These are phyloP conservation scores for Pholis gunnellus DNA, from an alignment of 2,113 vertebrate species.

Conservation along the genomic window DNA sequence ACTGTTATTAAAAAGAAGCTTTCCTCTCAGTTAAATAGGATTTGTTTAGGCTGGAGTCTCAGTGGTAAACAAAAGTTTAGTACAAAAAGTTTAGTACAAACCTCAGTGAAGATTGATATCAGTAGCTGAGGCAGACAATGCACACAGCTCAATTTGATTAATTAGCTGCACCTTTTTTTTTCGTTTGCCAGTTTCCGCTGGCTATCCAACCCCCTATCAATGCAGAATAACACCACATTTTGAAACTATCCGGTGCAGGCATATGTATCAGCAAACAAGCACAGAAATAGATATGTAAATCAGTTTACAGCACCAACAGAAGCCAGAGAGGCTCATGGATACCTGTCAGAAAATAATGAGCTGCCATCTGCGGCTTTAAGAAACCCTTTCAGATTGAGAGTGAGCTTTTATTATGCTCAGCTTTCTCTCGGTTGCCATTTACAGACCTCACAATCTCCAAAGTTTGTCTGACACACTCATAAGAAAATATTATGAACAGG, in stretches of 20 bases:
- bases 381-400: constrained; percentile 20
- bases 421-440: background rate
- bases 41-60: background rate
- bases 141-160: constrained; percentile 5
- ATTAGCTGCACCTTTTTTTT: constrained; percentile 3
- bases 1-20: background rate
- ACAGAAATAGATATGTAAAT: constrained; percentile 41
- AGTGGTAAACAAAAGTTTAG: background rate
- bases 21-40: background rate
- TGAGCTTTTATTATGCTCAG: background rate
- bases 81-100: background rate
- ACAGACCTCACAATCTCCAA: background rate
- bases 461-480: background rate
- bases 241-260: background rate
- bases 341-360: constrained; percentile 45
- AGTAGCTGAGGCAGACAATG: background rate
- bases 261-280: background rate
- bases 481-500: background rate
- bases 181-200: background rate
- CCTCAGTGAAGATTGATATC: background rate
- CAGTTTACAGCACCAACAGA: constrained; percentile 16
- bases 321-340: constrained; percentile 11
- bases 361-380: constrained; percentile 25
- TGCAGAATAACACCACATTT: background rate
- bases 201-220: background rate